These are phyloP conservation scores for Microchrysa polita DNA, from an alignment of 2,888 invertebrate species.

Conservation along the genomic window DNA sequence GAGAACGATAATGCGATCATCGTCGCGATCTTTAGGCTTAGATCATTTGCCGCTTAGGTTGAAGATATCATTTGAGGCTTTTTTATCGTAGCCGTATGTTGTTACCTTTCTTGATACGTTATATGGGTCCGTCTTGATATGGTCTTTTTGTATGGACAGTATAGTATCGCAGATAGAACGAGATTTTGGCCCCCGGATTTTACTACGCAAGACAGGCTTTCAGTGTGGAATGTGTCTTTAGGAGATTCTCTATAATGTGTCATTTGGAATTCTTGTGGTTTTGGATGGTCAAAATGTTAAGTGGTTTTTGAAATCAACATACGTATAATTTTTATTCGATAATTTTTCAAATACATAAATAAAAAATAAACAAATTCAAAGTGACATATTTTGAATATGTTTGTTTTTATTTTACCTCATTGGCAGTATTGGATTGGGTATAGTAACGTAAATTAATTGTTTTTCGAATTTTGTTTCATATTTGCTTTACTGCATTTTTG, in stretches of 20 bases:
- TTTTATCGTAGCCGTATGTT: background rate
- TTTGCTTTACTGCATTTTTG: too few species aligned
- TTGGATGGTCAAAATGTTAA: slow-evolving; percentile 26
- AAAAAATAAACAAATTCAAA: too few species aligned
- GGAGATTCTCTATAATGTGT: slow-evolving; percentile 11
- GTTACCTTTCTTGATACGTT: background rate
- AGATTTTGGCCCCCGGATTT: slow-evolving; percentile 33
- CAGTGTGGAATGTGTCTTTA: background rate
- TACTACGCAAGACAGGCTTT: background rate
- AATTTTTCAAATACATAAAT: slow-evolving; percentile 18
- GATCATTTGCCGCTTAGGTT: slow-evolving; percentile 27
- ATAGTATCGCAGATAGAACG: background rate
- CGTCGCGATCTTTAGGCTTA: slow-evolving; percentile 21
- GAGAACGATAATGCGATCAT: slow-evolving; percentile 7
- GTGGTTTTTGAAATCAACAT: slow-evolving; percentile 35
- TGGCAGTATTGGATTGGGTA: too few species aligned
- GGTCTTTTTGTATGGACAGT: too few species aligned
- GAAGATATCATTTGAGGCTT: slow-evolving; percentile 6
- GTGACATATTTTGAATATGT: too few species aligned
- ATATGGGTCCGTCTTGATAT: background rate
- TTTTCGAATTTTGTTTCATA: too few species aligned
- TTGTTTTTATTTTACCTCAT: too few species aligned
- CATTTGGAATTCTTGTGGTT: slow-evolving; percentile 27
- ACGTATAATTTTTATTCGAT: slow-evolving; percentile 18
- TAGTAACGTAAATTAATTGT: too few species aligned